A percentile compares a stretch with the other conserved stretches of the same genome.
Evolutionary conservation across 1,140 invertebrate genomes (phyloP).

Genomic region (Drosophila hydei): DNA sequence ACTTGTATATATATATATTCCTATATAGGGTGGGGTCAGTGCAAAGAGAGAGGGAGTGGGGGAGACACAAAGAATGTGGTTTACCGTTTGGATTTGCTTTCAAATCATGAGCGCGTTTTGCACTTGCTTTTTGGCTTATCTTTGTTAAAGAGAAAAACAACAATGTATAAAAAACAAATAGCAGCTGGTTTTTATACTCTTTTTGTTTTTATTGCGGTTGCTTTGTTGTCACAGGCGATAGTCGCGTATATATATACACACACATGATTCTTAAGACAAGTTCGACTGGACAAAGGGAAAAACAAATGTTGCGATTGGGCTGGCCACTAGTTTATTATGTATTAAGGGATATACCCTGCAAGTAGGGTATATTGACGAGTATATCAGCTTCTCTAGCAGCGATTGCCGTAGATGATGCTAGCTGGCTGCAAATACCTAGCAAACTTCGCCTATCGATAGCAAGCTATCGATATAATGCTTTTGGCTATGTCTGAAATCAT

Average conservation of each 20-base stretch:
- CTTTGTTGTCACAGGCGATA: constrained; percentile 1
- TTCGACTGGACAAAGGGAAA: background rate
- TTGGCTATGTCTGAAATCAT: too few relatives aligned
- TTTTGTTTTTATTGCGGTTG: constrained; percentile 6
- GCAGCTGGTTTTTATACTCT: background rate
- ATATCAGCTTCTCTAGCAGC: too few relatives aligned
- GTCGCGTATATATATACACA: background rate
- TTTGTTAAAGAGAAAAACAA: background rate
- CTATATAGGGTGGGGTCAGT: background rate
- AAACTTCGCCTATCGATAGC: too few relatives aligned
- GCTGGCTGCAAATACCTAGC: too few relatives aligned
- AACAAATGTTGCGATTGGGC: too few relatives aligned
- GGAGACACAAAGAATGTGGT: background rate
- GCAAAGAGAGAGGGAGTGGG: background rate
- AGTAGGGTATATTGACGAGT: too few relatives aligned
- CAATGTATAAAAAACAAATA: background rate
- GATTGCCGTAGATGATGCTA: too few relatives aligned
- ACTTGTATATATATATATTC: background rate
- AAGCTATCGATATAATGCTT: too few relatives aligned
- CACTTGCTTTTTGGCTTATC: constrained; percentile 24
- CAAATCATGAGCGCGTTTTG: background rate
- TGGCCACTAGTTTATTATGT: too few relatives aligned
- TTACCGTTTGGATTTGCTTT: constrained; percentile 7
- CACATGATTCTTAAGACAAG: background rate
- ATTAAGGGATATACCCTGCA: too few relatives aligned